Evolutionary conservation across 2,888 invertebrate species (phyloP).

Genomic region (Torymus aiolomorphi): DNA sequence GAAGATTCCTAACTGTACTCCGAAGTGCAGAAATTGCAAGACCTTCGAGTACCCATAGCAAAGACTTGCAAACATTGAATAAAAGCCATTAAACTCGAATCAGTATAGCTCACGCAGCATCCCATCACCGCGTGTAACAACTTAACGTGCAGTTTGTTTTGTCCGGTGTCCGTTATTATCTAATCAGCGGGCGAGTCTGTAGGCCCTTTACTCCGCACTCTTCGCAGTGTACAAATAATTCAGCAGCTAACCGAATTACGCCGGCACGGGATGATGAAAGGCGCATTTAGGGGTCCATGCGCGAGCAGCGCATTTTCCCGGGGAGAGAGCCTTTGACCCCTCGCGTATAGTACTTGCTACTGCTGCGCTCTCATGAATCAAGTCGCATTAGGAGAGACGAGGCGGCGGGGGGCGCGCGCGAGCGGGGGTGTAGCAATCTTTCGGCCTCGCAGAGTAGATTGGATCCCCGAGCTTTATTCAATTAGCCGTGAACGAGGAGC

Average conservation of each 20-base stretch:
- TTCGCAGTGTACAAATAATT: slow-evolving; percentile 72
- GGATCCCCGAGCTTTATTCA: slow-evolving; percentile 74
- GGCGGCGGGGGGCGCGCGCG: neutral
- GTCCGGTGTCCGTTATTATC: slow-evolving; percentile 39
- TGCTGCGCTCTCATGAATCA: slow-evolving; percentile 72
- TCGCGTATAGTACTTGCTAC: slow-evolving; percentile 67
- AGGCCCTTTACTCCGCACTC: neutral
- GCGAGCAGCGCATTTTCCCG: slow-evolving; percentile 7
- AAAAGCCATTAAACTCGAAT: neutral
- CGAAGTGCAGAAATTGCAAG: no score
- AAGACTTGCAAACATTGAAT: no score
- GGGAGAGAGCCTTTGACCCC: slow-evolving; percentile 72
- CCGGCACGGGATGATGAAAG: slow-evolving; percentile 74
- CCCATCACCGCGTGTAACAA: neutral
- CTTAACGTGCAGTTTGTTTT: slow-evolving; percentile 25
- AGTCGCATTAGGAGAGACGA: slow-evolving; percentile 70
- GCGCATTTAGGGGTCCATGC: slow-evolving; percentile 68
- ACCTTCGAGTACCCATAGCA: no score
- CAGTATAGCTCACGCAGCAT: neutral
- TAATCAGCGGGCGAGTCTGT: slow-evolving; percentile 48
- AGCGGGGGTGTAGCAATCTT: slow-evolving; percentile 70
- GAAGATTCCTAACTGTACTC: no score
- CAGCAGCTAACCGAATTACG: slow-evolving; percentile 74
- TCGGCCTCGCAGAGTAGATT: slow-evolving; percentile 73
- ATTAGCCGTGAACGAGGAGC: slow-evolving; percentile 69